These are phyloP conservation scores for Drosophila kurseongensis DNA, from an alignment of 1,140 invertebrate genomes.

Conservation along the genomic window DNA sequence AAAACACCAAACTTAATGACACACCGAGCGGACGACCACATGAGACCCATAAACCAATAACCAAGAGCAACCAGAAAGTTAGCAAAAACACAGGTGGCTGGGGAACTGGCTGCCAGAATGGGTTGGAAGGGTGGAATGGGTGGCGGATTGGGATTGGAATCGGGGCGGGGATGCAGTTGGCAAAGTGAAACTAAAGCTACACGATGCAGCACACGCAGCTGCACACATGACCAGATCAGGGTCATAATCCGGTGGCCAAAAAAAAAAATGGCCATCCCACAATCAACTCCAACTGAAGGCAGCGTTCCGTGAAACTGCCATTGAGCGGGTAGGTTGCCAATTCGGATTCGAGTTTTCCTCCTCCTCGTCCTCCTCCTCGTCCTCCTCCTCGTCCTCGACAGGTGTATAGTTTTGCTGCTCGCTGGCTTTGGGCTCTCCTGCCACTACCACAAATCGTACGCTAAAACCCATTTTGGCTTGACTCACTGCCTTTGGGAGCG, in stretches of 20 bases:
- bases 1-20: conserved; percentile 66
- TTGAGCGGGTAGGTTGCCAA: conserved; percentile 12
- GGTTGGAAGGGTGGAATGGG: neutral
- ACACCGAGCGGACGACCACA: conserved; percentile 48
- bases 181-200: conserved; percentile 75
- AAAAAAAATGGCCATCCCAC: conserved; percentile 28
- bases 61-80: conserved; percentile 71
- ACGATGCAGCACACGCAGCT: conserved; percentile 31
- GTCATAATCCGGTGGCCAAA: conserved; percentile 75
- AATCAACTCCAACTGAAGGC: conserved; percentile 53
- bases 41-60: conserved; percentile 71
- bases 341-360: conserved; percentile 15
- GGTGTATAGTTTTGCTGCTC: conserved; percentile 49
- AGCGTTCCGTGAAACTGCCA: conserved; percentile 43
- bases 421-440: conserved; percentile 8
- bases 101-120: neutral
- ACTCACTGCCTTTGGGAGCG: conserved; percentile 24
- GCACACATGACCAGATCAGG: conserved; percentile 74
- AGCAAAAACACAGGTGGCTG: conserved; percentile 30
- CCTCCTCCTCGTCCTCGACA: conserved; percentile 22
- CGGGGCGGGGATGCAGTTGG: conserved; percentile 51
- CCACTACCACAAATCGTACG: conserved; percentile 68
- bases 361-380: neutral
- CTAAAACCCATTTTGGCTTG: conserved; percentile 73
- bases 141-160: conserved; percentile 10